These are phyloP conservation scores for Geodia barretti DNA, from an alignment of 37 sponge, comb jelly and placozoan genomes.

Conservation along the genomic window DNA sequence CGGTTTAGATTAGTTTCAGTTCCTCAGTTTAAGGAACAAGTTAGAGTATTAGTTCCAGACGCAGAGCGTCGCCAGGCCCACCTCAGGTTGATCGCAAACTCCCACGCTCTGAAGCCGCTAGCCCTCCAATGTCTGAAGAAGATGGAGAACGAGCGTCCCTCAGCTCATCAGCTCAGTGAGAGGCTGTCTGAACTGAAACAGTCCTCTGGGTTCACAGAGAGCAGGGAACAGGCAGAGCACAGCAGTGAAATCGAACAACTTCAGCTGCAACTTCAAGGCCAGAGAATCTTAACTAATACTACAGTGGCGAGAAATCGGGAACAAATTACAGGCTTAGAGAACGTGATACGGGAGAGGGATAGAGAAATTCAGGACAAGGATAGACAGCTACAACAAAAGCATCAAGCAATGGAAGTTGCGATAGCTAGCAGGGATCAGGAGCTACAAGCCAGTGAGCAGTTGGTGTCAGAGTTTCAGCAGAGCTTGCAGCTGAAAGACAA, in stretches of 20 bases:
- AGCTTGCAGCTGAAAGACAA: too few relatives aligned
- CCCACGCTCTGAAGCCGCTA: conserved; percentile 20
- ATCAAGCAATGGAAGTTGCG: too few relatives aligned
- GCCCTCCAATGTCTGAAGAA: conserved; percentile 20
- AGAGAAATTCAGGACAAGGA: too few relatives aligned
- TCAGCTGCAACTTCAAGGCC: too few relatives aligned
- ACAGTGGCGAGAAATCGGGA: too few relatives aligned
- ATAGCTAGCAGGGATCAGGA: too few relatives aligned
- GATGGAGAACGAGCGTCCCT: conserved; percentile 6
- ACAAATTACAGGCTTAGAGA: too few relatives aligned
- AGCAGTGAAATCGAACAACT: too few relatives aligned
- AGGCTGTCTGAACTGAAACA: background rate
- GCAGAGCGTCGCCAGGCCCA: conserved; percentile 21
- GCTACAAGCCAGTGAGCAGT: too few relatives aligned
- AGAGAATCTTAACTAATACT: too few relatives aligned
- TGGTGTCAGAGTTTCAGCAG: too few relatives aligned
- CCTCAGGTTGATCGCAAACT: background rate
- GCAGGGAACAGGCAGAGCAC: conserved; percentile 2
- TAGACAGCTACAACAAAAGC: background rate
- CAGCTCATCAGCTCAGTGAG: conserved; percentile 1
- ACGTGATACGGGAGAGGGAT: too few relatives aligned
- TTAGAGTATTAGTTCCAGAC: conserved; percentile 21
- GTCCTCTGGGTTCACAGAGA: background rate
- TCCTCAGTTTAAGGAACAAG: background rate
- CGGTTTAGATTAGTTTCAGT: background rate